These are phyloP conservation scores for Drosophila putrida DNA, from an alignment of 2,888 invertebrate species.

Conservation along the genomic window DNA sequence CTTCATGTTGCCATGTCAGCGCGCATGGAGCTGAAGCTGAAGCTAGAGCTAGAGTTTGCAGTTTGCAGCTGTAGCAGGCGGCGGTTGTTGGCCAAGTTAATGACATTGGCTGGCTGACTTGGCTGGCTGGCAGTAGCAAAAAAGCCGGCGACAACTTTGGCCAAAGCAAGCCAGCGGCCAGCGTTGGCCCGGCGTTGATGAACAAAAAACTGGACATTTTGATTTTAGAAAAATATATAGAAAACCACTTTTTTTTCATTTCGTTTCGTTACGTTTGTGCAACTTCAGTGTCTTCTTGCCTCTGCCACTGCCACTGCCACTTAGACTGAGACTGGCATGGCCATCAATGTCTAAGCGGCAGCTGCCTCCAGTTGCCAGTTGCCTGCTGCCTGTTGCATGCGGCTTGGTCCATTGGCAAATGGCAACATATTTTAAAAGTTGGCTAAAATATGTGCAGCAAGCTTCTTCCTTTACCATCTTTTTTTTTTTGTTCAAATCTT, in stretches of 20 bases:
- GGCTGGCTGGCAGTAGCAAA: slow-evolving; percentile 42
- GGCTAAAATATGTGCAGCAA: slow-evolving; percentile 76
- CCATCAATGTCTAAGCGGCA: slow-evolving; percentile 67
- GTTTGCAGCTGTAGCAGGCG: slow-evolving; percentile 16
- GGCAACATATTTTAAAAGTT: slow-evolving; percentile 72
- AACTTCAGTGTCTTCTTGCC: slow-evolving; percentile 4
- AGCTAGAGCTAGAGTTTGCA: slow-evolving; percentile 34
- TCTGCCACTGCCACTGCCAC: too few species aligned
- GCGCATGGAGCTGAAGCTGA: slow-evolving; percentile 54
- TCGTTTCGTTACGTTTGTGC: slow-evolving; percentile 11
- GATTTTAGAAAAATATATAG: slow-evolving; percentile 83
- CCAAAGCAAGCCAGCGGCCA: slow-evolving; percentile 60
- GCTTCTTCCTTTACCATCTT: slow-evolving; percentile 40
- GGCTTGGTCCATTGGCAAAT: slow-evolving; percentile 45
- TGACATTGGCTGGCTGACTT: slow-evolving; percentile 67
- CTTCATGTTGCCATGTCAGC: slow-evolving; percentile 82
- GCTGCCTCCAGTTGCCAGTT: slow-evolving; percentile 36
- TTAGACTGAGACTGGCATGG: slow-evolving; percentile 52
- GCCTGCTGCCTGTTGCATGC: slow-evolving; percentile 59
- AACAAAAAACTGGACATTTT: slow-evolving; percentile 82
- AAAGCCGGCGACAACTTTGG: slow-evolving; percentile 78
- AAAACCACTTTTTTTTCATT: slow-evolving; percentile 74
- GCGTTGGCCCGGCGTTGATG: slow-evolving; percentile 70
- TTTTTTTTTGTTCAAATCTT: slow-evolving; percentile 5
- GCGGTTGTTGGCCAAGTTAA: slow-evolving; percentile 70